Conservation (phyloP, 2,113 vertebrate genomes). For the Pygoscelis adeliae region DNA sequence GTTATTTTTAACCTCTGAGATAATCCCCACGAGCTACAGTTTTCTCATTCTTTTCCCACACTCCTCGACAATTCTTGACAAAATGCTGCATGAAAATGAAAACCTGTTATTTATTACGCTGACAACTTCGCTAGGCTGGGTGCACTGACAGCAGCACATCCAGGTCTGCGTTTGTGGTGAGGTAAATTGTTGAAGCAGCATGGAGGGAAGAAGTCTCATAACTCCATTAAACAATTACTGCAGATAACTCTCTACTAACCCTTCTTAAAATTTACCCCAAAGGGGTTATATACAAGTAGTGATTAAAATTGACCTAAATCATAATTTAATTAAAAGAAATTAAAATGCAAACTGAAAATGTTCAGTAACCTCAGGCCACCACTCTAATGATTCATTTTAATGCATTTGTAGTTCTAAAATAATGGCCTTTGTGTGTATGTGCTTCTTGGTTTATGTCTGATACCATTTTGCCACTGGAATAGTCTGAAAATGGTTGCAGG, state of each 20-base stretch:
- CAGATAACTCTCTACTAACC: constrained; percentile 31
- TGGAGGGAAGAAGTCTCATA: neutral
- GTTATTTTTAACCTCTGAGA: constrained; percentile 30
- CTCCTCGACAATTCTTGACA: neutral
- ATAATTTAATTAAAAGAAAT: constrained; percentile 71
- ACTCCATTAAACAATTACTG: constrained; percentile 23
- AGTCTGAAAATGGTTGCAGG: neutral
- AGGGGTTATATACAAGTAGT: constrained; percentile 33
- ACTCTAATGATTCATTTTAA: constrained; percentile 50
- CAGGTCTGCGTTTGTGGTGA: neutral
- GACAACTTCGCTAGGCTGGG: neutral
- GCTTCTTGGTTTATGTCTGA: constrained; percentile 25
- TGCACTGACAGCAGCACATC: neutral
- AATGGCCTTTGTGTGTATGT: neutral
- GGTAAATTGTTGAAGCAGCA: neutral
- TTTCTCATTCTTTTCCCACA: constrained; percentile 15
- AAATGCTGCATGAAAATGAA: constrained; percentile 1
- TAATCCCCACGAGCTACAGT: neutral
- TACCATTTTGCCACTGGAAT: neutral
- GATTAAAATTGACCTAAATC: constrained; percentile 70
- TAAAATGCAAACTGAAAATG: constrained; percentile 37
- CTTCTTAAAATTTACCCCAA: constrained; percentile 32
- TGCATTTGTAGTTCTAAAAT: constrained; percentile 12
- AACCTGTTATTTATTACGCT: neutral
- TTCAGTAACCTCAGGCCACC: constrained; percentile 38